Percentiles rank a stretch among this genome's conserved stretches.
Conservation (phyloP, 2,113 vertebrate genomes). For the Tragelaphus imberbis region DNA sequence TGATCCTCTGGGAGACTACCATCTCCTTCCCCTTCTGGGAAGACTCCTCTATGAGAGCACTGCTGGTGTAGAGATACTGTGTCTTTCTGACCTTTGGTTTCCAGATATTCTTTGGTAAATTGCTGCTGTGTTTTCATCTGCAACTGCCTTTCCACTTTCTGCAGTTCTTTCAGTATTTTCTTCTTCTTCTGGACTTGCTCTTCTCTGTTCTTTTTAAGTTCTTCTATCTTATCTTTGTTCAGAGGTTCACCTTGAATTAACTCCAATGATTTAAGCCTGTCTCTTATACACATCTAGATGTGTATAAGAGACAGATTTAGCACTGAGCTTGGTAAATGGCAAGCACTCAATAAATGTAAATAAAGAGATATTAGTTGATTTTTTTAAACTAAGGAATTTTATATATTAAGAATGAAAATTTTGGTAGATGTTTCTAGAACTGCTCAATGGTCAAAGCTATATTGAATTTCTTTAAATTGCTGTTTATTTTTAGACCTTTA, state of each 20-base stretch:
- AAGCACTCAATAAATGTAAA: slow-evolving; percentile 24
- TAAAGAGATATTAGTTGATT: not conserved
- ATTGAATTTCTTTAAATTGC: slow-evolving; percentile 26
- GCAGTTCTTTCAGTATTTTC: slow-evolving; percentile 99
- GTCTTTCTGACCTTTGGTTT: slow-evolving; percentile 95
- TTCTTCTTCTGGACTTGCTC: slow-evolving; percentile 99
- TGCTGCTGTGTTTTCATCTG: slow-evolving; percentile 99
- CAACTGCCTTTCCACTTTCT: slow-evolving; percentile 99
- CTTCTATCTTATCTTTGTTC: slow-evolving; percentile 99
- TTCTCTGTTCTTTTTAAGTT: slow-evolving; percentile 99
- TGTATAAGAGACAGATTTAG: too few species aligned
- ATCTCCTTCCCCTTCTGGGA: slow-evolving; percentile 83
- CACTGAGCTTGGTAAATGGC: not conserved
- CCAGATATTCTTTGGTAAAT: slow-evolving; percentile 99
- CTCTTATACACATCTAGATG: too few species aligned
- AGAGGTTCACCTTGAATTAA: slow-evolving; percentile 99
- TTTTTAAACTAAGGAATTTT: slow-evolving; percentile 36
- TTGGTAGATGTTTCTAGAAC: slow-evolving; percentile 23
- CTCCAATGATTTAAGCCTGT: slow-evolving; percentile 96
- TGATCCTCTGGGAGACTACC: slow-evolving; percentile 84
- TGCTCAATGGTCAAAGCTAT: slow-evolving; percentile 19
- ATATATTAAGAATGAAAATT: not conserved
- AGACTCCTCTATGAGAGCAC: slow-evolving; percentile 87
- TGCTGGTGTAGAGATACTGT: slow-evolving; percentile 82
- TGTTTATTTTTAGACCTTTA: slow-evolving; percentile 1